These are phyloP conservation scores for cat (Felis catus) DNA, from an alignment of 2,113 vertebrate genomes.

Conservation along the genomic window DNA sequence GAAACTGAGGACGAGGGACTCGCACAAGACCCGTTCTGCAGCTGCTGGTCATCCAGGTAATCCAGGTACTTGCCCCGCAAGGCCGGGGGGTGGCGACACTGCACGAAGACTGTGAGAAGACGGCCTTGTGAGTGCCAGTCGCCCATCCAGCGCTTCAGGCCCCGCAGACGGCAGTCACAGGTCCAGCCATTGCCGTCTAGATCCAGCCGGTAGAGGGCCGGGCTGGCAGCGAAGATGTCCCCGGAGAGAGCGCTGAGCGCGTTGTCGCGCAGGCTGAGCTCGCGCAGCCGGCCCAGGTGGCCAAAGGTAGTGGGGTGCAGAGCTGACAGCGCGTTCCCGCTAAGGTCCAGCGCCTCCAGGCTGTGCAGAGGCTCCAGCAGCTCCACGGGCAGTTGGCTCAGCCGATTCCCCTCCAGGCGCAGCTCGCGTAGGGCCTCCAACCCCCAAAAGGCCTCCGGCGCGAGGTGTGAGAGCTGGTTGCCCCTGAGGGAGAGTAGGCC, in stretches of 20 bases:
- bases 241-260: constrained; percentile 90
- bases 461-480: constrained; percentile 90
- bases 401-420: constrained; percentile 90
- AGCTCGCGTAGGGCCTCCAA: constrained; percentile 90
- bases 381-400: constrained; percentile 88
- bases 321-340: constrained; percentile 88
- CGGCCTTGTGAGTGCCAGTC: constrained; percentile 90
- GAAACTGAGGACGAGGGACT: not conserved
- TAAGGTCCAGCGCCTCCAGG: constrained; percentile 93
- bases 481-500: constrained; percentile 91
- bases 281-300: constrained; percentile 85
- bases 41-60: constrained; percentile 90
- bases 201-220: constrained; percentile 90
- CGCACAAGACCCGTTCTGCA: constrained; percentile 81
- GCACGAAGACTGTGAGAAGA: constrained; percentile 91
- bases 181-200: constrained; percentile 96
- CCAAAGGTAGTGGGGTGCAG: constrained; percentile 88
- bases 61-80: constrained; percentile 94
- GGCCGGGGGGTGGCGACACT: constrained; percentile 88
- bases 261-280: constrained; percentile 93
- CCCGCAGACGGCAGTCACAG: constrained; percentile 92
- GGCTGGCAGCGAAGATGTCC: constrained; percentile 89
- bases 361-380: constrained; percentile 90
- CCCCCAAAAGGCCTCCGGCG: constrained; percentile 88
- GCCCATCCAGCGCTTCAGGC: constrained; percentile 92